These are phyloP conservation scores for Tragelaphus oryx DNA, from an alignment of 2,797 vertebrate species.

Conservation along the genomic window DNA sequence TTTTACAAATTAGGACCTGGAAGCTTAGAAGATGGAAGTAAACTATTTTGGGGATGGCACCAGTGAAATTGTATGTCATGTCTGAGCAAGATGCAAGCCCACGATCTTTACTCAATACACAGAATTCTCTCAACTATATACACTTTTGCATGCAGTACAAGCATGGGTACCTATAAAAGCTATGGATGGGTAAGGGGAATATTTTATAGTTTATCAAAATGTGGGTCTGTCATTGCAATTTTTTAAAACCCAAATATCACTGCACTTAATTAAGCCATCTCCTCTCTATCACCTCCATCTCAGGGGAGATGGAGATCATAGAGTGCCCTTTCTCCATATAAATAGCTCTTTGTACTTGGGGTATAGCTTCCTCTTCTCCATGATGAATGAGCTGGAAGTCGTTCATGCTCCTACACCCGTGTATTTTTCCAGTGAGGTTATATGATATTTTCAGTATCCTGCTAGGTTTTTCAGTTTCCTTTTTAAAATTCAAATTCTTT, in stretches of 20 bases:
- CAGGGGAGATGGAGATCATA: not conserved
- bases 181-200: not conserved
- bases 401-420: not conserved
- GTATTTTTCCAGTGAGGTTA: not conserved
- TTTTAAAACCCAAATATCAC: not conserved
- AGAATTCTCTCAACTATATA: not conserved
- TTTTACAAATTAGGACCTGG: not conserved
- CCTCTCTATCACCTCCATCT: not conserved
- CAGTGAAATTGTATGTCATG: not conserved
- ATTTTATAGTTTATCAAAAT: not conserved
- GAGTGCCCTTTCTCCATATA: not conserved
- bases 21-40: not conserved
- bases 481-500: not conserved
- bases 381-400: not conserved
- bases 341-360: not conserved
- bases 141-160: not conserved
- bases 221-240: not conserved
- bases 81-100: not conserved
- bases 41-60: not conserved
- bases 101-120: not conserved
- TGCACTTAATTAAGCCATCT: not conserved
- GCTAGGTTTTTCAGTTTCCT: not conserved
- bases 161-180: not conserved
- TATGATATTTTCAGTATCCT: not conserved
- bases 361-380: not conserved